Evolutionary conservation across 2,113 vertebrate genomes (phyloP), one percentile per base, ranked within the genome.

Genomic region (Malaclemys terrapin): DNA sequence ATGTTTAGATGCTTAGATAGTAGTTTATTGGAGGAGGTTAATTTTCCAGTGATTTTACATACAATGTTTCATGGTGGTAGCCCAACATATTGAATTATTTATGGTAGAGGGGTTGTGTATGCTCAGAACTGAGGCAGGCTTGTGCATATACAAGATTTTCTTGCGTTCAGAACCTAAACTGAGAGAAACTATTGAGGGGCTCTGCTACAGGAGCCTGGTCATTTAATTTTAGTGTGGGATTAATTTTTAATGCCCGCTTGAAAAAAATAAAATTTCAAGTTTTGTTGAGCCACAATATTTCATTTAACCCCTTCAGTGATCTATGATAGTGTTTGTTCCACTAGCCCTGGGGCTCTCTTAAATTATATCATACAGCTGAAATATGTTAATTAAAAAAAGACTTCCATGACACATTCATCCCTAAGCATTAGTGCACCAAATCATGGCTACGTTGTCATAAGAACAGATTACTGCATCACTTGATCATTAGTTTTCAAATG

Each of bases 11-110:
- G 31, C 78, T 62, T 31, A 49, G 11, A 38, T 10, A 80, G 56
- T 84, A 88, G 69, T 79, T 82, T 69, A 52, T 80, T 54, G 29
- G 24, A 85, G 45, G 10, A 59, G 45, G 69, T 90, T 93, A 59
- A 82, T 95, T 88, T 91, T 95, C 80, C 65, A 5, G 0, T 82
- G 90, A 11, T n/a, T 65, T 20, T 69, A 29, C 54, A 2, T 79
- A 47, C 49, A 82, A 42, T 65, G 80, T 45, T 69, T 94, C 72
- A 56, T 76, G 27, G 35, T 89, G 47, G 59, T 86, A 35, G 47
- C 65, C 93, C 56, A 82, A 17, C 16, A 29, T 59, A 35, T 87
- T 87, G 54, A 94, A 87, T 94, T 87, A 80, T 42, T 91, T 50
- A 91, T 1, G 2, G 11, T 59, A 79, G 17, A 90, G 84, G 47